Base-by-base conservation (phyloP, 2,797 vertebrate genomes). In the Periophthalmus magnuspinnatus region DNA sequence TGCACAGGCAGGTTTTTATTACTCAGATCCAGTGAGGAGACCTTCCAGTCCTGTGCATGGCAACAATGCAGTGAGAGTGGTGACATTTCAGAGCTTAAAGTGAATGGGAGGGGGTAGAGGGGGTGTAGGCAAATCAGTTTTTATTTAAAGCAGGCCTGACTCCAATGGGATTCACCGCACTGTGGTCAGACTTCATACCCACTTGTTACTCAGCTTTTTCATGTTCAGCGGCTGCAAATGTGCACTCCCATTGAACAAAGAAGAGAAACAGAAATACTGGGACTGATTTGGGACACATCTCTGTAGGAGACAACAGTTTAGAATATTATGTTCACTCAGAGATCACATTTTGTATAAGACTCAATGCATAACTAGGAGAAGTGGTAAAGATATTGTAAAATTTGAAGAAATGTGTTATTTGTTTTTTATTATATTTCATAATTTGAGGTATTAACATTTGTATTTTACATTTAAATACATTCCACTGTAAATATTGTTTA, bases 71-170 rank as follows among this genome's bases (percentile, higher is more conserved):
- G 90, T 84, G 81, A 89, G 81, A 84, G 90, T 83, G 90, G 87
- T 91, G 89, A 92, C 92, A 93, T 93, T 95, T 92, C 86, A 86
- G 89, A 90, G 90, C 81, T 91, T 90, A 90, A 90, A 91, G 91
- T 36, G 17, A 6, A 8, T 9, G 32, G 58, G 58, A n/a, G 17
- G 32, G 3, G 58, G 58, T 1, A 6, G 32, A 11, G 58, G 6
- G 41, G 76, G 85, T 67, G 85, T 69, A 78, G 88, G 86, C 76
- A 88, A 91, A 93, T 94, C 89, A 90, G 90, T 86, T 92, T 94
- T 94, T 93, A 95, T 95, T 93, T 80, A 77, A 93, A 94, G 91
- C 93, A 95, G 94, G 93, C 92, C 88, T 86, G 87, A 88, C 87
- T 93, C 86, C 88, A 92, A 92, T 80, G 86, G 89, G 92, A 94